Conservation (phyloP, 92 coral and sea anemone genomes). For the Hydrozoanthus gracilis region DNA sequence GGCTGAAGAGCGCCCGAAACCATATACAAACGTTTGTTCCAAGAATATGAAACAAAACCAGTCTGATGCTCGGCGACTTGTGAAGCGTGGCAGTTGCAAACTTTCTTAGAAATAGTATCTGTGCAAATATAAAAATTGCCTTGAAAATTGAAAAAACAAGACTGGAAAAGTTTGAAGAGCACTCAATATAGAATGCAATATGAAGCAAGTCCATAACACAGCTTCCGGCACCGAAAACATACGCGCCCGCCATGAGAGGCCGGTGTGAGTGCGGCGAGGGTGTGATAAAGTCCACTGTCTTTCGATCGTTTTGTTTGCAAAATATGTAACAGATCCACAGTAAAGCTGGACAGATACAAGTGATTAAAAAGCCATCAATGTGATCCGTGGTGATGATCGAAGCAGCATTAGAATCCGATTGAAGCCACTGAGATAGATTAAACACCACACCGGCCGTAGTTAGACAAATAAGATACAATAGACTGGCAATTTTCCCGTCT, state of each 20-base stretch:
- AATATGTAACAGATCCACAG: constrained; percentile 95
- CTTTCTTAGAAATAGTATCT: constrained; percentile 87
- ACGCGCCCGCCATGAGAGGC: constrained; percentile 96
- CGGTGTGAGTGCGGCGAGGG: constrained; percentile 91
- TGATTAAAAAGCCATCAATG: constrained; percentile 93
- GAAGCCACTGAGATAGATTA: constrained; percentile 93
- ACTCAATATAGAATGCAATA: constrained; percentile 91
- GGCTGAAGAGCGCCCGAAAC: constrained; percentile 94
- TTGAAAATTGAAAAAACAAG: constrained; percentile 92
- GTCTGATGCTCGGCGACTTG: constrained; percentile 91
- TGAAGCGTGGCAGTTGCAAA: constrained; percentile 97
- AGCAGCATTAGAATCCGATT: constrained; percentile 88
- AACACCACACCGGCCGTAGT: constrained; percentile 98
- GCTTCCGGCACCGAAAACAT: constrained; percentile 96
- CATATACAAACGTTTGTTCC: constrained; percentile 94
- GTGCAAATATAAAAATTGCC: constrained; percentile 91
- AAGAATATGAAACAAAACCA: constrained; percentile 93
- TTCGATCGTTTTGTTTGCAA: constrained; percentile 90
- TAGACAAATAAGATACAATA: constrained; percentile 90
- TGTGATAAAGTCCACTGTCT: constrained; percentile 90
- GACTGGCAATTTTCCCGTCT: constrained; percentile 96
- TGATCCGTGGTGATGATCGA: constrained; percentile 95
- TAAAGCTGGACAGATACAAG: constrained; percentile 92
- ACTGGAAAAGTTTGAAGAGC: constrained; percentile 90
- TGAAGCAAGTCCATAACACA: constrained; percentile 91